Evolutionary conservation across 2,797 vertebrate species (phyloP), one percentile per base, ranked within the genome.

Genomic region (Smutsia temminckii): DNA sequence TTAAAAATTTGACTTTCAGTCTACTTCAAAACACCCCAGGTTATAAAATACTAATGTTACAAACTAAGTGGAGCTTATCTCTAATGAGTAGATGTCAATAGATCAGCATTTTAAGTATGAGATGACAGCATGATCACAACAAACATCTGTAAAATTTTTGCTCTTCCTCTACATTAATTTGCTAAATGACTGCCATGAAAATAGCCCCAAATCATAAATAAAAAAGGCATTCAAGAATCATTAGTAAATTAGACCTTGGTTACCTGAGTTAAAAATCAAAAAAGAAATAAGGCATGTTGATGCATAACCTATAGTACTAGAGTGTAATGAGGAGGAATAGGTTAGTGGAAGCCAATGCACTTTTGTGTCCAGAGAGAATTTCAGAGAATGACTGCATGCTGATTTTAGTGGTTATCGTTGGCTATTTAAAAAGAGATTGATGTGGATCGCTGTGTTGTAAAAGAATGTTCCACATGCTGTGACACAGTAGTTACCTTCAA

Each of bases 131-230:
- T 96, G 75, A 94, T 85, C 86, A 40, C 10, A 96, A 96, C 94
- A 97, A 94, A 63, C 51, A 91, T 27, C 74, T 89, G 51, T 90
- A 95, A 91, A 97, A 96, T 98, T 96, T 97, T 55, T 96, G 75
- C 25, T 97, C 98, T 97, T 78, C 68, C 92, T 93, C 79, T 97
- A 79, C 40, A 89, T 96, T 97, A 96, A 97, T 98, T 97, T 97
- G 91, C 49, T 55, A 95, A 97, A 97, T 97, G 93, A 97, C 87
- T 97, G 53, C 89, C 81, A 96, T 93, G 55, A 49, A 98, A 97
- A 98, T 96, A 98, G 27, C 88, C 89, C 77, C 87, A 96, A 97
- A 91, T 69, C 93, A 97, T 85, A 97, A 97, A 95, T 68, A 77
- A 92, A 96, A 57, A 92, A 55, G 83, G 0, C 23, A 96, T 96